Evolutionary conservation across 2,113 vertebrate genomes (phyloP), one percentile per base, ranked within the genome.

Genomic region (Gymnobelideus leadbeateri): DNA sequence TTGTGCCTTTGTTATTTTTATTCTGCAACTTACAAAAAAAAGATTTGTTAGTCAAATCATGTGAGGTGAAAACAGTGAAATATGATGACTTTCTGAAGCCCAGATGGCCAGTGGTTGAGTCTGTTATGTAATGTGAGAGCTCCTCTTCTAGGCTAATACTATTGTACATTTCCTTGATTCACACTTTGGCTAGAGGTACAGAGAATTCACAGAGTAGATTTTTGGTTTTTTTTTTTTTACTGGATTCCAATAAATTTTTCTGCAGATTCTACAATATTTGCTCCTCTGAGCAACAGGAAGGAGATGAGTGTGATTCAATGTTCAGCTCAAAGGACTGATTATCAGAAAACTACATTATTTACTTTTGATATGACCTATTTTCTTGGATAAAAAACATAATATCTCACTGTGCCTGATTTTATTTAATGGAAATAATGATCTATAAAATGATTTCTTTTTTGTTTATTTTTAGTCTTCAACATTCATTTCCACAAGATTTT

Each of bases 1-100:
- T 43, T 77, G 89, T 94, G 50, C 93, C 94, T 94, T 51, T 93
- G 91, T 68, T 11, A 94, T 61, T 93, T 93, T 94, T 19, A 53
- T 91, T 68, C 92, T 95, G 90, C 51, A 95, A 92, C 21, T 93
- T 93, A 43, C n/a, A 19, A 84, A 84, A 77, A 77, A 77, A 37
- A 77, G 23, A 23, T 54, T 53, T 7, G 90, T 25, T 46, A 51
- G 57, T 46, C 89, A 43, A 91, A 10, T 49, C 37, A 47, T 90
- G 50, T 54, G 93, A 37, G 94, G 23, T 90, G 77, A 98, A 92
- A 77, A 43, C 95, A 97, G 94, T 51, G 0, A 94, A 96, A 91
- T 55, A 89, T 12, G 51, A 93, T 93, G 96, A 28, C 19, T 93
- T 95, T 95, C 95, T 96, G 90, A 96, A 2, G 0, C 92, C 91